Percentiles rank a stretch among this genome's conserved stretches.
Conservation (phyloP, 2,888 invertebrate species). For the Synanthedon andrenaeformis region DNA sequence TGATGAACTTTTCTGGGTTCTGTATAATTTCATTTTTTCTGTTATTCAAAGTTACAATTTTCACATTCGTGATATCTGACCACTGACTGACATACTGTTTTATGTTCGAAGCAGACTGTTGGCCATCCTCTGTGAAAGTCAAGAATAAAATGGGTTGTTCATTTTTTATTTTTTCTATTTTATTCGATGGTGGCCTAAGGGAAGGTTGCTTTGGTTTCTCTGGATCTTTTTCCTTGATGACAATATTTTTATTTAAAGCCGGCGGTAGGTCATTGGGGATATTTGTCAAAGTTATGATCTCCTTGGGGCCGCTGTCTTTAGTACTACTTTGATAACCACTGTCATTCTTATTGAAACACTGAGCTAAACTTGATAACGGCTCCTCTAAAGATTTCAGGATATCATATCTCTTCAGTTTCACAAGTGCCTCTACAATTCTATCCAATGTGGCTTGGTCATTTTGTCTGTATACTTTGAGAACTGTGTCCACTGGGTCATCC, state of each 20-base stretch:
- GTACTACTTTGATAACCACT: constrained; percentile 55
- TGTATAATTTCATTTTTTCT: constrained; percentile 61
- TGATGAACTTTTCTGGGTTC: constrained; percentile 67
- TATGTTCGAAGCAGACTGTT: constrained; percentile 53
- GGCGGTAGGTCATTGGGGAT: constrained; percentile 47
- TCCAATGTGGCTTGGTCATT: constrained; percentile 64
- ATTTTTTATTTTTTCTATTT: constrained; percentile 23
- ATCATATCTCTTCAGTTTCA: constrained; percentile 62
- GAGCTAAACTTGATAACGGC: constrained; percentile 40
- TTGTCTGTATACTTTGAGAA: constrained; percentile 65
- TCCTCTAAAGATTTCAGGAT: constrained; percentile 61
- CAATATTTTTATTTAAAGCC: constrained; percentile 42
- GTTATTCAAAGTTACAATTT: constrained; percentile 55
- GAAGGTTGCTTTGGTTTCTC: constrained; percentile 31
- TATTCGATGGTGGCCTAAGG: constrained; percentile 15
- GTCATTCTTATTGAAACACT: constrained; percentile 51
- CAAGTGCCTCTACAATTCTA: constrained; percentile 58
- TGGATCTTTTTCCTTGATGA: constrained; percentile 28
- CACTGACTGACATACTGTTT: constrained; percentile 56
- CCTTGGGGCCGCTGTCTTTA: constrained; percentile 34
- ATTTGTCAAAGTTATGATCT: constrained; percentile 43
- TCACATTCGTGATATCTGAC: constrained; percentile 44
- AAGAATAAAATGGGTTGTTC: constrained; percentile 53
- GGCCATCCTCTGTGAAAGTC: constrained; percentile 67
- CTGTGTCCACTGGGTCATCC: constrained; percentile 66